Base-by-base conservation (phyloP, 2,113 vertebrate genomes). In the Bothrops jararaca region DNA sequence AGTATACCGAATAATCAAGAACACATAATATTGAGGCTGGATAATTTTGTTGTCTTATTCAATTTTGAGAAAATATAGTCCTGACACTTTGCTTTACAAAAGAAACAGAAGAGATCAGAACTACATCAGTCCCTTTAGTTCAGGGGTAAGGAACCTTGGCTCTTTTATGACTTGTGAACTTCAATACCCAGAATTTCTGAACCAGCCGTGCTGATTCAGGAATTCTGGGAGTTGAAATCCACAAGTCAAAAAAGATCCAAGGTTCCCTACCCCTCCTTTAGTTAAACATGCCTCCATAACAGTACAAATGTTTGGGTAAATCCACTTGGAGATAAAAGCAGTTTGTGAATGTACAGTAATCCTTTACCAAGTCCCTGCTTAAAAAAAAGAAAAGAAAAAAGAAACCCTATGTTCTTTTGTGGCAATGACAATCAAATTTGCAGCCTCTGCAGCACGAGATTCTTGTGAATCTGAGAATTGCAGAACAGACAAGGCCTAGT, bases 241-340 rank as follows among this genome's bases (percentile, higher is more conserved):
- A 48, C 48, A 48, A 48, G 7, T 8, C 6, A 48, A 8, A 50
- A 50, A 50, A 50, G 48, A 50, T 8, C 48, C 48, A 50, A 50
- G 48, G 8, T 50, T 50, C 48, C 48, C 48, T 50, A 50, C 8
- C 48, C 8, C 1, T 50, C 7, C 48, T 50, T 50, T 0, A 2
- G 69, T 89, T 87, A 85, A 4, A 0, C 8, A 29, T 91, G 91
- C 24, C 64, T 90, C 29, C 54, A 92, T 48, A 80, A n/a, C 92
- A 86, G 26, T 60, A n/a, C 85, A 92, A 86, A 86, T 7, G 3
- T 22, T 48, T 48, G 60, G 34, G 13, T 58, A 39, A 94, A 95
- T 94, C 93, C 95, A 96, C 94, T 94, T 96, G 96, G 95, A 96
- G 94, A n/a, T 45, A 74, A 69, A 69, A 69, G 48, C 34, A 29